These are phyloP conservation scores for Trachymyrmex septentrionalis DNA, from an alignment of 1,140 invertebrate species.

Conservation along the genomic window DNA sequence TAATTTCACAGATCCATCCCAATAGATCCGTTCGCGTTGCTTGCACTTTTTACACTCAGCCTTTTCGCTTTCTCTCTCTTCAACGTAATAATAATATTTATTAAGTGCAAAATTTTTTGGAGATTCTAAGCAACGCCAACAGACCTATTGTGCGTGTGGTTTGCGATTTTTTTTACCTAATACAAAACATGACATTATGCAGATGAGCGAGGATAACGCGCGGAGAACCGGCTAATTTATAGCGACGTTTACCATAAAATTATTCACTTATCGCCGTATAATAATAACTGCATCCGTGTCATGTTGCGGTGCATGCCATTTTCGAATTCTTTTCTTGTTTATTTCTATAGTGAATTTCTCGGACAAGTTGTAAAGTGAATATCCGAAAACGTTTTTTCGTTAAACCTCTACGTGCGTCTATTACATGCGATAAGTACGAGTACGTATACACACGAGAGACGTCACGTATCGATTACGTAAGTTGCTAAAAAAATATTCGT, in stretches of 20 bases:
- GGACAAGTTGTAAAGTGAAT: neutral
- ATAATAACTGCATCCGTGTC: conserved; percentile 63
- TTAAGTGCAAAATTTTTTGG: too few relatives aligned
- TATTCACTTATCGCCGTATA: conserved; percentile 73
- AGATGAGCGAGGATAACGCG: conserved; percentile 70
- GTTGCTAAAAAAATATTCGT: neutral
- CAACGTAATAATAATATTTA: too few relatives aligned
- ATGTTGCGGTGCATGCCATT: neutral
- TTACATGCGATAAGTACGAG: neutral
- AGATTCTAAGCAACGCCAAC: too few relatives aligned
- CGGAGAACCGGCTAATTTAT: conserved; percentile 75
- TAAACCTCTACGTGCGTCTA: neutral
- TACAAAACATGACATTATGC: conserved; percentile 71
- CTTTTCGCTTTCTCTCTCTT: too few relatives aligned
- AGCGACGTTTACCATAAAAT: conserved; percentile 75
- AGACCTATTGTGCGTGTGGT: neutral
- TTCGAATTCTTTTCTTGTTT: neutral
- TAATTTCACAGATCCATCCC: too few relatives aligned
- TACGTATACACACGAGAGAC: neutral
- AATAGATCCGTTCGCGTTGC: too few relatives aligned
- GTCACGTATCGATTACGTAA: conserved; percentile 20
- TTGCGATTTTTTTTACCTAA: conserved; percentile 62
- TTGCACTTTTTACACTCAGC: too few relatives aligned
- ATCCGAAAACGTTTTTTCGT: neutral
- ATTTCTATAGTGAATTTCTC: conserved; percentile 1